phyloP scores from a whole-genome alignment of 92 coral and sea anemone species.

The Chrysogorgia sp. region DNA sequence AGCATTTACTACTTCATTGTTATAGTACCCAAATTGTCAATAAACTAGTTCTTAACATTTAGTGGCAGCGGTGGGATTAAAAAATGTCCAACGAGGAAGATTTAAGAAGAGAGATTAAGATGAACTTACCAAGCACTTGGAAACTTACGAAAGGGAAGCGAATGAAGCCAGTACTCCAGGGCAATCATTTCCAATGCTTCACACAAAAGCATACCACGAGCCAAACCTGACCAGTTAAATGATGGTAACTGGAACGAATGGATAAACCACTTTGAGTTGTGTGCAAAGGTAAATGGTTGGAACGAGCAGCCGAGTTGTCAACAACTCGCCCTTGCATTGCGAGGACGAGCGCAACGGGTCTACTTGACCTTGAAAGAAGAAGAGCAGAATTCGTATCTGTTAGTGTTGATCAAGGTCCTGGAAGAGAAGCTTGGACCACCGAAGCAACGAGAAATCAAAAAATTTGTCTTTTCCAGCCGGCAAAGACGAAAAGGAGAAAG shows the following conservation, averaged over 20 bases:
- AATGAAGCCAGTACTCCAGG: not conserved
- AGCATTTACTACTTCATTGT: too few species aligned
- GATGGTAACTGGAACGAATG: slow-evolving; percentile 41
- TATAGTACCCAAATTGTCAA: too few species aligned
- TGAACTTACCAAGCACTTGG: not conserved
- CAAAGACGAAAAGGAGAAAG: too few species aligned
- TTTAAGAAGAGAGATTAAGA: not conserved
- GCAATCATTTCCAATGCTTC: not conserved
- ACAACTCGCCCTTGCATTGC: slow-evolving; percentile 25
- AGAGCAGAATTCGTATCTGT: not conserved
- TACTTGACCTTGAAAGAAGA: slow-evolving; percentile 8
- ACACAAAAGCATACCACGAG: not conserved
- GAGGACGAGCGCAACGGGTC: slow-evolving; percentile 17
- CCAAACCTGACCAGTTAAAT: slow-evolving; percentile 6
- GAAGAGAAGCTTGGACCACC: slow-evolving; percentile 13
- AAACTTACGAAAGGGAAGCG: too few species aligned
- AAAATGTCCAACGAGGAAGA: not conserved
- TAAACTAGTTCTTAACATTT: not conserved
- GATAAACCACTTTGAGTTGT: slow-evolving; percentile 21
- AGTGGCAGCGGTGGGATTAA: slow-evolving; percentile 12
- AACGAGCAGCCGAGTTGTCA: slow-evolving; percentile 10
- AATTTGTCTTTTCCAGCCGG: too few species aligned
- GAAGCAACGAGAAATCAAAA: too few species aligned
- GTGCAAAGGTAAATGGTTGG: slow-evolving; percentile 35
- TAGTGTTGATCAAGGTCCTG: slow-evolving; percentile 1